These are phyloP conservation scores for Pterophyllum scalare DNA, from an alignment of 2,113 vertebrate genomes.

Conservation along the genomic window DNA sequence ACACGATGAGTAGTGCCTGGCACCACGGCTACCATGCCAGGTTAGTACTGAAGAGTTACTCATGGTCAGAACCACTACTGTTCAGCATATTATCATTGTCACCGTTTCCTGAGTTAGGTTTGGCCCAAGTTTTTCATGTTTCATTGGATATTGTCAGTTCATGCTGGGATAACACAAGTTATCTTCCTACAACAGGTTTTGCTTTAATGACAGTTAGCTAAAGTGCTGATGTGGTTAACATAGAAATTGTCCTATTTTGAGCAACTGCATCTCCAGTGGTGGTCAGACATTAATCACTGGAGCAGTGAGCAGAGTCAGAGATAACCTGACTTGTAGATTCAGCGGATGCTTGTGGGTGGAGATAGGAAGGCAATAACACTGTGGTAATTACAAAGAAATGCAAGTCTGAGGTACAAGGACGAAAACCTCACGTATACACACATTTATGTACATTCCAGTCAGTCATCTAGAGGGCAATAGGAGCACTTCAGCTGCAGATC, in stretches of 20 bases:
- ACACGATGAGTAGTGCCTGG: constrained; percentile 88
- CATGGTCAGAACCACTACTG: background rate
- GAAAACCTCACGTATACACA: background rate
- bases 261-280: background rate
- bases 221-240: background rate
- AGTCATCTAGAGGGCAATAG: background rate
- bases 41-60: constrained; percentile 70
- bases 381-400: background rate
- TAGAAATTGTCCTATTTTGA: background rate
- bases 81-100: background rate
- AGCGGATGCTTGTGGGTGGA: background rate
- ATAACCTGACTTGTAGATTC: background rate
- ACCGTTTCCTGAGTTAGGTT: background rate
- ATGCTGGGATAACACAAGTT: background rate
- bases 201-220: too few relatives aligned
- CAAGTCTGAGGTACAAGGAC: too few relatives aligned
- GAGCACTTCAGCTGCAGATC: background rate
- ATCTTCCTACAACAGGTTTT: background rate
- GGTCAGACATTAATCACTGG: background rate
- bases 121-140: background rate
- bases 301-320: background rate
- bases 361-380: background rate
- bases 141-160: background rate
- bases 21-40: constrained; percentile 91
- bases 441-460: background rate